Evolutionary conservation across 2,888 invertebrate species (phyloP), one percentile per base, ranked within the genome.

Genomic region (Ophraella communa): DNA sequence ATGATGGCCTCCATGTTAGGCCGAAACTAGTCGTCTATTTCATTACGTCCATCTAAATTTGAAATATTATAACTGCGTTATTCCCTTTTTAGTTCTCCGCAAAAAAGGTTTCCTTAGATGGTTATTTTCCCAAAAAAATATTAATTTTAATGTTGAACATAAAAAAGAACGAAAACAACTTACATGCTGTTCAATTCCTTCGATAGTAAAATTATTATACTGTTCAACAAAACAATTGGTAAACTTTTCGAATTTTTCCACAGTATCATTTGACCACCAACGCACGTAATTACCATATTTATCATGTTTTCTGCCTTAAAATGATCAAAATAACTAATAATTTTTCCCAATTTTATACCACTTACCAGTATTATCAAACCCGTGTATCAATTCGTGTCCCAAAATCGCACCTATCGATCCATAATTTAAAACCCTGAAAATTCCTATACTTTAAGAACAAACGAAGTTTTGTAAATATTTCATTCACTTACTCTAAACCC

Each of bases 251-350:
- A 94, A 97, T 18, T 89, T 88, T 11, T 84, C 82, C 51, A 93
- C 88, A 0, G 95, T 94, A 45, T 84, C 83, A 72, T 92, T 90
- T 1, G 89, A 89, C 96, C 96, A 96, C 96, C 96, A 96, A 66
- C 93, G 91, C n/a, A 90, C 82, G 74, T 93, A 84, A 81, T 94
- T 94, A 10, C 96, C 96, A 71, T 88, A 85, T 76, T 90, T 91
- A 78, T 96, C 95, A 75, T 91, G 95, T 76, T 91, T 90, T 53
- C 94, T 87, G 11, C 96, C 94, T 88, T 76, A 35, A 76, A 72
- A 56, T 30, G 5, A 45, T 4, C 21, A 27, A 39, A 27, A 10
- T 30, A 8, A 11, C 11, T 39, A 18, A 8, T 39, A 21, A 21
- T 49, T 24, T 30, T 10, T n/a, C n/a, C n/a, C n/a, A 39, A 18